Evolutionary conservation across 2,113 vertebrate species (phyloP).

Genomic region (Syrrhaptes paradoxus): DNA sequence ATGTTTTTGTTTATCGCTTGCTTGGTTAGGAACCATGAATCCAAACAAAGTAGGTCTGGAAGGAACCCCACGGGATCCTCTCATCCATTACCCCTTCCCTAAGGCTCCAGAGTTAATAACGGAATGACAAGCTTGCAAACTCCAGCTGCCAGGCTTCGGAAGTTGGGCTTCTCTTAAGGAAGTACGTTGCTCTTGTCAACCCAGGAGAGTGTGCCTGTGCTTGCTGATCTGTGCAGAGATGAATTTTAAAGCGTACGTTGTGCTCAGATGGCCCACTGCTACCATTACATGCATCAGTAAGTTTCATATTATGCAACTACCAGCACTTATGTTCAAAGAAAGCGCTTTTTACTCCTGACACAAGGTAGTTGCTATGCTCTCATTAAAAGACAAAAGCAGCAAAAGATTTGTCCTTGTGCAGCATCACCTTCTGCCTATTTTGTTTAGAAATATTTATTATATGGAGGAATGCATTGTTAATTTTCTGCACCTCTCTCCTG

Average conservation of each 20-base stretch:
- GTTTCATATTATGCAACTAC: slow-evolving; percentile 43
- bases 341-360: neutral
- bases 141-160: slow-evolving; percentile 37
- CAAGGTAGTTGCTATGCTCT: neutral
- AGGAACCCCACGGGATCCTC: neutral
- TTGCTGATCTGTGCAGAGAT: slow-evolving; percentile 51
- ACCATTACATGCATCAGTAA: slow-evolving; percentile 44
- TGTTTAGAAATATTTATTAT: neutral
- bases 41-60: slow-evolving; percentile 34
- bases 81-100: slow-evolving; percentile 34
- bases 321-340: slow-evolving; percentile 1
- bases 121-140: neutral
- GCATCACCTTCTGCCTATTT: neutral
- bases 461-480: neutral
- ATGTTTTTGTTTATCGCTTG: neutral
- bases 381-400: neutral
- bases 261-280: slow-evolving; percentile 12
- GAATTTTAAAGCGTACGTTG: neutral
- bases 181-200: neutral
- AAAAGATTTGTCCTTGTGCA: neutral
- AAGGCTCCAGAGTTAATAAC: slow-evolving; percentile 16
- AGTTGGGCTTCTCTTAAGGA: slow-evolving; percentile 17
- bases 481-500: neutral
- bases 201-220: neutral
- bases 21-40: slow-evolving; percentile 36